phyloP scores from a whole-genome alignment of 2,113 vertebrate species.

The Uropsilus gracilis region DNA sequence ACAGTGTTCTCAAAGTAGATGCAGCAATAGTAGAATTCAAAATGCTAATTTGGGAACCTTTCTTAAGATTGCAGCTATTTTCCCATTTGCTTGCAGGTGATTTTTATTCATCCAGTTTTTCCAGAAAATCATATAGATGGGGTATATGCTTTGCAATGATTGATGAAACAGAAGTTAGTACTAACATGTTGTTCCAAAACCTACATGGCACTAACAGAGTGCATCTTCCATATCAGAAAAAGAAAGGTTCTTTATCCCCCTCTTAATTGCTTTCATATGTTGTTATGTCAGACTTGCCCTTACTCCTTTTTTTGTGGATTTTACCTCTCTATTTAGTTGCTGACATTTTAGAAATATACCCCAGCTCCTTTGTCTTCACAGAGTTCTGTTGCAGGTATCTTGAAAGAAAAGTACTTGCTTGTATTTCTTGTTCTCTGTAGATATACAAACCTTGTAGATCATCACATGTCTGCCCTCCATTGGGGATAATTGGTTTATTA shows the following conservation, averaged over 20 bases:
- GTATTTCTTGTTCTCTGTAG: constrained; percentile 60
- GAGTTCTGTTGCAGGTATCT: constrained; percentile 61
- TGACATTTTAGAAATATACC: constrained; percentile 62
- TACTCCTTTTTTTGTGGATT: background rate
- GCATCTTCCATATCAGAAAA: background rate
- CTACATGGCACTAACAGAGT: background rate
- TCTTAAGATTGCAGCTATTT: constrained; percentile 29
- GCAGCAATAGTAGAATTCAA: background rate
- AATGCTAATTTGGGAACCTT: constrained; percentile 19
- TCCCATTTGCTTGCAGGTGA: background rate
- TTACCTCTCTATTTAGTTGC: constrained; percentile 36
- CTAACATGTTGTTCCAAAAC: background rate
- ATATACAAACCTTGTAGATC: constrained; percentile 42
- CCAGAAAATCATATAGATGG: constrained; percentile 21
- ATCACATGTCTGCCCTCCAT: constrained; percentile 63
- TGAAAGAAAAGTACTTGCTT: constrained; percentile 69
- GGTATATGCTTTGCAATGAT: background rate
- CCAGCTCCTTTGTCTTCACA: constrained; percentile 47
- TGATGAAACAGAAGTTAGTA: background rate
- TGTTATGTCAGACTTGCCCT: constrained; percentile 17
- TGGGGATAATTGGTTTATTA: constrained; percentile 75
- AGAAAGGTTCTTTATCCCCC: background rate
- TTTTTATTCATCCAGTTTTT: constrained; percentile 9
- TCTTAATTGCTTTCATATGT: background rate
- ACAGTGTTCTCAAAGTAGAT: background rate